Base-by-base conservation (phyloP, 2,113 vertebrate species). In the Spea multiplicata region DNA sequence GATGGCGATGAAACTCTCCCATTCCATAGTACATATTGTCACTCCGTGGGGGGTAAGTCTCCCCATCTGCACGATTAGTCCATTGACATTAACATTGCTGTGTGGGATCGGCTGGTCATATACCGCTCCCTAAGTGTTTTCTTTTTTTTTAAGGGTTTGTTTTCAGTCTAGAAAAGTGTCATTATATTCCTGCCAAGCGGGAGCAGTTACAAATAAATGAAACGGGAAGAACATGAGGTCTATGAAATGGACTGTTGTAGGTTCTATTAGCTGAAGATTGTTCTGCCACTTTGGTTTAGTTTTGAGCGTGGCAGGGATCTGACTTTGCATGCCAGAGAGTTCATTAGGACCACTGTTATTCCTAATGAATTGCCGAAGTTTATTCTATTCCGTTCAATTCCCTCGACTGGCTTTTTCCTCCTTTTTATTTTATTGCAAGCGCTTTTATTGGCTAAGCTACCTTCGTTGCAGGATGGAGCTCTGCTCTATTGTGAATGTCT, bases 201-300 rank as follows among this genome's bases (percentile, higher is more conserved):
- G 76, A 79, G 61, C 71, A 72, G 70, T 79, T 79, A 55, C 59
- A 55, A 72, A 79, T 79, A 79, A 79, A 79, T 76, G 71, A 72
- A 66, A 66, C 16, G 14, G 69, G 44, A 79, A 72, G 69, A 66
- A 79, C 76, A 79, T 66, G 70, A 79, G 76, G 17, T 79, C 64
- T 73, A 71, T 80, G 70, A 73, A 80, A 80, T 66, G 77, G 77
- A 67, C 71, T 73, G 62, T 66, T 73, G 77, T 80, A 71, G 77
- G 73, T 80, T 80, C 14, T 80, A 73, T 80, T 80, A 80, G 64
- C 71, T 65, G 61, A 64, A 73, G 65, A 80, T 80, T 67, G 62
- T 67, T 71, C 71, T 73, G 77, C 77, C 77, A 80, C n/a, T 80
- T 80, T 50, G 70, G 61, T 80, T 80, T 79, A 79, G 70, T 44